Base-by-base conservation (phyloP, 2,113 vertebrate genomes). In the Lipophrys pholis region DNA sequence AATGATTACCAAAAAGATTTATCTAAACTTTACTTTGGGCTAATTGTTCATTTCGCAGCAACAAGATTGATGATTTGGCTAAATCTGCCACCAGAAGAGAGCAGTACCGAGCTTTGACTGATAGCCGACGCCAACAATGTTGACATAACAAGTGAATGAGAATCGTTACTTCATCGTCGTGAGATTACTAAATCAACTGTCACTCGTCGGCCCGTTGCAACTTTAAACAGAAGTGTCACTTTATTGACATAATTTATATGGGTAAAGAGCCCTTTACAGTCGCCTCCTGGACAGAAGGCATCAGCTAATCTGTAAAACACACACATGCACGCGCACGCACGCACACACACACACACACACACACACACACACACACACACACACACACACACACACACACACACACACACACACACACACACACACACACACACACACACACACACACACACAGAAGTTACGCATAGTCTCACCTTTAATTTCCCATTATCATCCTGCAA, bases 221-320 rank as follows among this genome's bases (percentile, higher is more conserved):
- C 81, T 87, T 84, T 85, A 89, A 85, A 67, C 81, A 80, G 60
- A 81, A 87, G 73, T 76, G 83, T 85, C 84, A 81, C 60, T 86
- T 84, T 86, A 89, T 90, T 87, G 86, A 87, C 80, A 84, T 84
- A 42, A 87, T 89, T 89, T 71, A 85, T 82, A 79, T 68, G 80
- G 82, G 90, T 90, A 89, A 87, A 89, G 78, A 87, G 88, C 80
- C 41, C 41, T 71, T 83, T 83, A 71, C 63, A 66, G 78, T 84
- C 69, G 55, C 78, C 83, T 88, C 81, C 79, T 83, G 81, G 80
- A 85, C 73, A 56, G 74, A 81, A 84, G 73, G 82, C 84, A 87
- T 73, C 74, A 74, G 69, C 69, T 75, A 55, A 79, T 81, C 81
- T 70, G 8, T 43, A 58, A 61, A 71, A 50, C 43, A 72, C 69